Evolutionary conservation across 2,888 invertebrate species (phyloP), one percentile per base, ranked within the genome.

Genomic region (Ypsolopha scabrella): DNA sequence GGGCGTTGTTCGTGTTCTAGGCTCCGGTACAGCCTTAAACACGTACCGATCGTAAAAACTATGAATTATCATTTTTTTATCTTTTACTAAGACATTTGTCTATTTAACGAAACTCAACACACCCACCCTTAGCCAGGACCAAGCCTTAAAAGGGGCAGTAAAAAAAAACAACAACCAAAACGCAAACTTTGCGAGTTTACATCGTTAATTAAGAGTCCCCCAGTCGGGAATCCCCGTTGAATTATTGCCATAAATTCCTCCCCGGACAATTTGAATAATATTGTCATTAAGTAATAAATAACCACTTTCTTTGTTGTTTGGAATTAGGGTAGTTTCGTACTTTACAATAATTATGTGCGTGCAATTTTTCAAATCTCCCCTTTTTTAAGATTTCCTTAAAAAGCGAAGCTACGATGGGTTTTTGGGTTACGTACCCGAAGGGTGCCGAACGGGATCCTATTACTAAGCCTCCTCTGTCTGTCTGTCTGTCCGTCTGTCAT

Each of bases 121-220:
- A n/a, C n/a, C n/a, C n/a, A 24, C 43, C 43, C 43, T 7, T 43
- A n/a, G 11, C 8, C 24, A 13, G 24, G 43, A 43, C 13, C 14
- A 24, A 43, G 13, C 24, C 43, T 24, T 13, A 13, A 43, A 43
- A 43, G 24, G 43, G 43, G 14, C 43, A 43, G 43, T 43, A 43
- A 43, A 51, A 51, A 24, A 43, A 34, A 51, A 38, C 37, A 44
- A 36, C 35, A n/a, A n/a, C n/a, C n/a, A 33, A 44, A 52, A 46
- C 46, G 35, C 46, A 33, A 47, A 47, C 34, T 53, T 53, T 41
- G 39, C 55, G 58, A 69, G 60, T 68, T 69, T 68, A 72, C 70
- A 70, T 70, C 70, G 68, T 69, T 73, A 72, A 72, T 73, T 73
- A 72, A 73, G 69, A 59, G 60, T 64, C 67, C 65, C 53, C 52